Evolutionary conservation across 2,888 invertebrate genomes (phyloP).

Genomic region (Spicauda simplicius): DNA sequence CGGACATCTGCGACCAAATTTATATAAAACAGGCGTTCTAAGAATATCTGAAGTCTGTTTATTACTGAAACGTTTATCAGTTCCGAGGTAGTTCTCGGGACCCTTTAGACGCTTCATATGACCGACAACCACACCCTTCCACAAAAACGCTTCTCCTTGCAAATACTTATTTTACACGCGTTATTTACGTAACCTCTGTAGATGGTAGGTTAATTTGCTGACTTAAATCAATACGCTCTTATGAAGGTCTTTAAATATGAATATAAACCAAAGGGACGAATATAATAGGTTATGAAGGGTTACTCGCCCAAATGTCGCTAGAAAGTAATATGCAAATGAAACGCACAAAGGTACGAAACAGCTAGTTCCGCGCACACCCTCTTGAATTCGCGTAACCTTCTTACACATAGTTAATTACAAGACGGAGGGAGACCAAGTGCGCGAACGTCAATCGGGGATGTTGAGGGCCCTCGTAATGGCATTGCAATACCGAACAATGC

Average conservation of each 20-base stretch:
- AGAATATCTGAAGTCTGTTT: too few relatives aligned
- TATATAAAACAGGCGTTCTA: too few relatives aligned
- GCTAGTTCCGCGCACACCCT: conserved; percentile 34
- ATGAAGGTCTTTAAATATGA: not conserved
- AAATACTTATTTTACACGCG: conserved; percentile 3
- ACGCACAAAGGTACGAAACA: conserved; percentile 21
- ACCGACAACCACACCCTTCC: too few relatives aligned
- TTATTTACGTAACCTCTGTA: not conserved
- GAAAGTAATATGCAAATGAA: conserved; percentile 18
- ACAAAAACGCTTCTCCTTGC: not conserved
- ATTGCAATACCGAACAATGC: conserved; percentile 74
- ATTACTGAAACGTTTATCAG: too few relatives aligned
- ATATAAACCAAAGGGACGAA: not conserved
- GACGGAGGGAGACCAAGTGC: conserved; percentile 62
- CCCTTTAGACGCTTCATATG: too few relatives aligned
- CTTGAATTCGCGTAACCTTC: conserved; percentile 47
- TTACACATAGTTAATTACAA: conserved; percentile 42
- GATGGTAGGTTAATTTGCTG: conserved; percentile 6
- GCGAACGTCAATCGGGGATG: conserved; percentile 73
- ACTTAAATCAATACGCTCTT: conserved; percentile 9
- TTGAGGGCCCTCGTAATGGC: conserved; percentile 64
- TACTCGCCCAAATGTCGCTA: conserved; percentile 20
- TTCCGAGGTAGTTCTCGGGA: too few relatives aligned
- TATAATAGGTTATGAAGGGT: conserved; percentile 17
- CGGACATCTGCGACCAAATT: too few relatives aligned